Base-by-base conservation (phyloP, 2,888 invertebrate genomes). In the Scrobipalpa costella region DNA sequence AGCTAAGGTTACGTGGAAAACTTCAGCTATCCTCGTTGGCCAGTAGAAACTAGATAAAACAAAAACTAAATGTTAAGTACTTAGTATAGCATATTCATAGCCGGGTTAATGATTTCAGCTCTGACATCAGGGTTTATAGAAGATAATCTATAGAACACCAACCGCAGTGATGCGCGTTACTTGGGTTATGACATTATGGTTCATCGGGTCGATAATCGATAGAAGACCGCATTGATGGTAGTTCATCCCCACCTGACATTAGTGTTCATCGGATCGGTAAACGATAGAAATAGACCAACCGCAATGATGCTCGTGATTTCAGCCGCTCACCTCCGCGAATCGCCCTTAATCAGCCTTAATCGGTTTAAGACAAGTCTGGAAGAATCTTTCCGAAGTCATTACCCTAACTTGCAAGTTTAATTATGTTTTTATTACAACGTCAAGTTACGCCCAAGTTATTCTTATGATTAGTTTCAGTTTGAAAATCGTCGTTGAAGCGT, bases 401-500 rank as follows among this genome's bases (percentile, higher is more conserved):
- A 55, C 33, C 55, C 11, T 55, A 50, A 55, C 55, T 55, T 15
- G 55, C 55, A 55, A 55, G 6, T 55, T 55, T 55, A 55, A 55
- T 55, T 34, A 55, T 34, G 17, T 5, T 15, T 55, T 55, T 55
- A 55, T 55, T 9, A 13, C 33, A n/a, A 34, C 55, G 34, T 55
- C 33, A 55, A 55, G 5, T 34, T 27, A 34, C 55, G 55, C 55
- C 55, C 15, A 8, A 27, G 34, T 13, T n/a, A 34, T 55, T 55
- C 34, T 55, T 55, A 55, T 55, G 55, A 55, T 55, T 55, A 55
- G 55, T 55, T 55, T n/a, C 33, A 55, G 15, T 34, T 55, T 55
- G 11, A 1, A 9, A 50, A 52, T 44, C n/a, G n/a, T 5, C n/a
- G 44, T 7, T 44, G 6, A 15, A 44, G 3, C 15, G n/a, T 44